These are phyloP conservation scores for Corythornis leucogaster DNA, from an alignment of 2,797 vertebrate species.

Conservation along the genomic window DNA sequence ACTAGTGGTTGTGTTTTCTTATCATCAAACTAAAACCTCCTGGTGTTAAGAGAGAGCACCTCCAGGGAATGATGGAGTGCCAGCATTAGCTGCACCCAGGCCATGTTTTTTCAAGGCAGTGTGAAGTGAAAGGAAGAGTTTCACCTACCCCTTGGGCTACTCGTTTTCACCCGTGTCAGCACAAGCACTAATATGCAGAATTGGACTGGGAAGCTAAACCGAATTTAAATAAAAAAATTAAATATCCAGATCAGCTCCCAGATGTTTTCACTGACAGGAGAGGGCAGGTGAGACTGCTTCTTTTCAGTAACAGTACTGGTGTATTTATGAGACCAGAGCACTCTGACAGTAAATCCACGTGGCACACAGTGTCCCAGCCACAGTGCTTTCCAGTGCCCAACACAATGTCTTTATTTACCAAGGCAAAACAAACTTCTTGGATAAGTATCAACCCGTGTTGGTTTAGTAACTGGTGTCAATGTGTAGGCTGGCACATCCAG, in stretches of 20 bases:
- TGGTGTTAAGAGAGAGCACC: not conserved
- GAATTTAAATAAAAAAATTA: not conserved
- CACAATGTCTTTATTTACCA: constrained; percentile 10
- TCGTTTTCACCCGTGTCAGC: constrained; percentile 11
- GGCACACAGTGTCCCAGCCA: not conserved
- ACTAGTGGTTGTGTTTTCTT: not conserved
- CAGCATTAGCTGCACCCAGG: not conserved
- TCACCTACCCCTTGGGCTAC: constrained; percentile 37
- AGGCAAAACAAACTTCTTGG: constrained; percentile 5
- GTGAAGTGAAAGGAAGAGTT: not conserved
- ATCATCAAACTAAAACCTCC: not conserved
- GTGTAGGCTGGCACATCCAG: constrained; percentile 32
- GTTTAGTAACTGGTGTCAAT: constrained; percentile 8
- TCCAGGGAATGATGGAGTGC: not conserved
- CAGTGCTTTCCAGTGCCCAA: not conserved
- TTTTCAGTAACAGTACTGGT: not conserved
- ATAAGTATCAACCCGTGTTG: not conserved
- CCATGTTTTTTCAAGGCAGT: not conserved
- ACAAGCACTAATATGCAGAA: not conserved
- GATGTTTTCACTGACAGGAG: not conserved
- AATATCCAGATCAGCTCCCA: not conserved
- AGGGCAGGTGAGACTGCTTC: not conserved
- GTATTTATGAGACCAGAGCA: too few relatives aligned
- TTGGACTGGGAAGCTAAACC: not conserved
- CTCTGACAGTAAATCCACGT: not conserved